Evolutionary conservation across 2,888 invertebrate species (phyloP).

Genomic region (Ecdyonurus torrentis): DNA sequence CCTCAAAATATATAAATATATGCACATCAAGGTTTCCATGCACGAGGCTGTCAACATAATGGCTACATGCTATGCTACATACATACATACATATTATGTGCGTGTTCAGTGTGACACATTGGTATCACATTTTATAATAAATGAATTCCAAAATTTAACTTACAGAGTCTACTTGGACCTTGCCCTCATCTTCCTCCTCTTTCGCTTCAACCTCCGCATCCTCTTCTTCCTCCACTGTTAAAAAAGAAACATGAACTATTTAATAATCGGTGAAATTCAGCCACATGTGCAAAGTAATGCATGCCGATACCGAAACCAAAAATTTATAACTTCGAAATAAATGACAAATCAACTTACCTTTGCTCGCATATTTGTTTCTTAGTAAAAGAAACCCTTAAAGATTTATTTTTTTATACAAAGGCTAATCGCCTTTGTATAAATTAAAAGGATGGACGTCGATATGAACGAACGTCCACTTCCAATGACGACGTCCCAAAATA

Average conservation of each 20-base stretch:
- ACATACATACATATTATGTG: too few relatives aligned
- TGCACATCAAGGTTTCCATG: too few relatives aligned
- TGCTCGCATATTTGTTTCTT: not conserved
- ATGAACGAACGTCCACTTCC: not conserved
- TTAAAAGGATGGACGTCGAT: not conserved
- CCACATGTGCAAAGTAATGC: not conserved
- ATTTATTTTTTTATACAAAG: not conserved
- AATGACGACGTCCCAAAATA: not conserved
- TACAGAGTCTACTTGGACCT: slow-evolving; percentile 23
- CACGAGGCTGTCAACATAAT: too few relatives aligned
- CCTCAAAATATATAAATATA: too few relatives aligned
- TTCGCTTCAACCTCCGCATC: slow-evolving; percentile 29
- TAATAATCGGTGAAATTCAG: not conserved
- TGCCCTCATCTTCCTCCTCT: slow-evolving; percentile 32
- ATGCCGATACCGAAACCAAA: too few relatives aligned
- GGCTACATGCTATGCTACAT: too few relatives aligned
- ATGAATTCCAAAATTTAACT: not conserved
- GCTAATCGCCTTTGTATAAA: not conserved
- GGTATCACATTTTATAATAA: too few relatives aligned
- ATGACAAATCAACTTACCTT: not conserved
- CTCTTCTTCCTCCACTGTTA: slow-evolving; percentile 32
- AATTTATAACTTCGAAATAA: too few relatives aligned
- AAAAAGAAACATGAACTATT: slow-evolving; percentile 15
- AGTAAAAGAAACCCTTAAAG: not conserved
- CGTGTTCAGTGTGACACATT: too few relatives aligned